Evolutionary conservation across 1,140 invertebrate species (phyloP).

Genomic region (Mycetomoellerius zeteki): DNA sequence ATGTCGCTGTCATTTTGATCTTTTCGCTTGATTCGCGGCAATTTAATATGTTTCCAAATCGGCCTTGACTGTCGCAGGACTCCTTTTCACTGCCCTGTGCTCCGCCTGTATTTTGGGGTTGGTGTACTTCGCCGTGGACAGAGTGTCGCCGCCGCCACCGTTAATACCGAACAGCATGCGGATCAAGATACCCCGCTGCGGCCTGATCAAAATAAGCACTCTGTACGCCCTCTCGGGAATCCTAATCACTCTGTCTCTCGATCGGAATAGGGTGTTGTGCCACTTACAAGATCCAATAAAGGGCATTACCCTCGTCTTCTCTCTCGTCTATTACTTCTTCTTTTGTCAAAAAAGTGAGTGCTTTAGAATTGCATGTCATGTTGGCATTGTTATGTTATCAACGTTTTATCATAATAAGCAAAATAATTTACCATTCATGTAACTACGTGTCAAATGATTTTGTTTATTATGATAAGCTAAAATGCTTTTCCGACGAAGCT

Average conservation of each 20-base stretch:
- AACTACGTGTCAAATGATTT: not conserved
- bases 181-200: conserved; percentile 79
- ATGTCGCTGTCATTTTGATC: not conserved
- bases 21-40: not conserved
- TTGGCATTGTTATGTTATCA: not conserved
- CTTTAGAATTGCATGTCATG: not conserved
- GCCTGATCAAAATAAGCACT: conserved; percentile 81
- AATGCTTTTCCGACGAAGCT: too few relatives aligned
- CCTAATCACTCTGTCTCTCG: conserved; percentile 82
- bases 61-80: conserved; percentile 65
- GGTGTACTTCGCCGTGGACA: conserved; percentile 77
- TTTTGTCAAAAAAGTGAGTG: conserved; percentile 88
- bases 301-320: conserved; percentile 88
- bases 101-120: conserved; percentile 78
- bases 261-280: conserved; percentile 87
- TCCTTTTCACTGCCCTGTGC: conserved; percentile 80
- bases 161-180: conserved; percentile 82
- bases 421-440: not conserved
- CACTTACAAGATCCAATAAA: conserved; percentile 89
- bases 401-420: not conserved
- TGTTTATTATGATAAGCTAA: too few relatives aligned
- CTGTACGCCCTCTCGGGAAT: conserved; percentile 82
- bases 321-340: conserved; percentile 89
- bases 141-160: conserved; percentile 81
- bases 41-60: not conserved